phyloP scores from a whole-genome alignment of 1,140 invertebrate genomes.

The Hyposmocoma kahamanoa region DNA sequence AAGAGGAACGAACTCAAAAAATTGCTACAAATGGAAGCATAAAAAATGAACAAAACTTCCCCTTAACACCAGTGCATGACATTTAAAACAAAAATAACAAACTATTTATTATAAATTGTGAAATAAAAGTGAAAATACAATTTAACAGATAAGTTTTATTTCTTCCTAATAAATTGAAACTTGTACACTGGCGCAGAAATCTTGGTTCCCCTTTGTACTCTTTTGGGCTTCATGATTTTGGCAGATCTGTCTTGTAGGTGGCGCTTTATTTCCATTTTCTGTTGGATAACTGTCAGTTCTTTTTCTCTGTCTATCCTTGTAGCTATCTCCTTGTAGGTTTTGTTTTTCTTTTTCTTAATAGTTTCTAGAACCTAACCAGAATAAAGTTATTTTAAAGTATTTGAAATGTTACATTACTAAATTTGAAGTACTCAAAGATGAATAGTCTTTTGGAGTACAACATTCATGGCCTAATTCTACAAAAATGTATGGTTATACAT shows the following conservation, averaged over 20 bases:
- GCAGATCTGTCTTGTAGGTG: constrained; percentile 77
- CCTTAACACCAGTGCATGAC: too few relatives aligned
- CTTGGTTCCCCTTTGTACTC: constrained; percentile 79
- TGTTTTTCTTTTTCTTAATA: constrained; percentile 67
- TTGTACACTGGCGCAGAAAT: constrained; percentile 85
- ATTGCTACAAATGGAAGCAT: too few relatives aligned
- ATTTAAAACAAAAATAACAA: constrained; percentile 12
- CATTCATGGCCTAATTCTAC: too few relatives aligned
- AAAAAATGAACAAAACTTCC: too few relatives aligned
- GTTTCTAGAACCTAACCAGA: not conserved
- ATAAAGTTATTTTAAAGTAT: too few relatives aligned
- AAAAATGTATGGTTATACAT: too few relatives aligned
- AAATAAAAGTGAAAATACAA: constrained; percentile 13
- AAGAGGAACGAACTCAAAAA: too few relatives aligned
- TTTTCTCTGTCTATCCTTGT: constrained; percentile 89
- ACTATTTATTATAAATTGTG: constrained; percentile 29
- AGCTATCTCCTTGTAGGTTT: constrained; percentile 84
- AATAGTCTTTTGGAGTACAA: too few relatives aligned
- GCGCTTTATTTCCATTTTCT: constrained; percentile 88
- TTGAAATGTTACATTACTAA: too few relatives aligned
- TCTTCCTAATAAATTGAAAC: constrained; percentile 91
- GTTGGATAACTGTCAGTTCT: constrained; percentile 85
- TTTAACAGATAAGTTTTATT: constrained; percentile 57
- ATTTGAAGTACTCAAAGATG: too few relatives aligned
- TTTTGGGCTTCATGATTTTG: constrained; percentile 77